Evolutionary conservation across 2,113 vertebrate genomes (phyloP).

Genomic region (Aphyosemion australe): DNA sequence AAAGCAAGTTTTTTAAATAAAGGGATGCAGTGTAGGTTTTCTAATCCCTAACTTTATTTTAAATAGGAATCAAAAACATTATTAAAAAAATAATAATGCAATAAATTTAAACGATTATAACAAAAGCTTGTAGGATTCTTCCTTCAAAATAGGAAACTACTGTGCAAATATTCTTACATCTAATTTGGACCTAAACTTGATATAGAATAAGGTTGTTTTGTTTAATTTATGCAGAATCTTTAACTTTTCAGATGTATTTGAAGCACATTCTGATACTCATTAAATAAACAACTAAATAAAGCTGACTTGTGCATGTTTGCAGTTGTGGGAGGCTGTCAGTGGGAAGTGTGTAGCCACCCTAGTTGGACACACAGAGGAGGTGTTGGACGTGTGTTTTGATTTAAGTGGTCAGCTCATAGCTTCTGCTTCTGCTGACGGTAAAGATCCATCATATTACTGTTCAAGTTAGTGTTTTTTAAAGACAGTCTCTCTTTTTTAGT

Average conservation of each 20-base stretch:
- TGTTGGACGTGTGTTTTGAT: conserved; percentile 94
- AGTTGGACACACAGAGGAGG: conserved; percentile 86
- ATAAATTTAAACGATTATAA: too few species aligned
- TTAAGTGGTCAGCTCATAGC: conserved; percentile 88
- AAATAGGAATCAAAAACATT: background rate
- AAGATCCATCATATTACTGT: conserved; percentile 31
- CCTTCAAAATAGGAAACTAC: too few species aligned
- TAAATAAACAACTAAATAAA: background rate
- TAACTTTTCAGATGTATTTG: background rate
- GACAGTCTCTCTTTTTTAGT: background rate
- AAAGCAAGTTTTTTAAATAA: background rate
- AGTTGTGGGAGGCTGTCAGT: conserved; percentile 88
- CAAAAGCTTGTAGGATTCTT: too few species aligned
- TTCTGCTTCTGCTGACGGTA: conserved; percentile 91
- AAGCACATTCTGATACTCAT: background rate
- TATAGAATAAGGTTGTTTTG: background rate
- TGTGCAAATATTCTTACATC: too few species aligned
- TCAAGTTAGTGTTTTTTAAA: background rate
- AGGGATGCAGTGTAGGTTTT: too few species aligned
- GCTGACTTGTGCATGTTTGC: conserved; percentile 33
- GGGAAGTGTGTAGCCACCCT: conserved; percentile 85
- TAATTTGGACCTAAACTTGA: too few species aligned
- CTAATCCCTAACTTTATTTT: background rate
- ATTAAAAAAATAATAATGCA: background rate
- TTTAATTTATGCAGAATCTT: background rate